Evolutionary conservation across 2,797 vertebrate genomes (phyloP), one percentile per base, ranked within the genome.

Genomic region (Pelochelys cantorii): DNA sequence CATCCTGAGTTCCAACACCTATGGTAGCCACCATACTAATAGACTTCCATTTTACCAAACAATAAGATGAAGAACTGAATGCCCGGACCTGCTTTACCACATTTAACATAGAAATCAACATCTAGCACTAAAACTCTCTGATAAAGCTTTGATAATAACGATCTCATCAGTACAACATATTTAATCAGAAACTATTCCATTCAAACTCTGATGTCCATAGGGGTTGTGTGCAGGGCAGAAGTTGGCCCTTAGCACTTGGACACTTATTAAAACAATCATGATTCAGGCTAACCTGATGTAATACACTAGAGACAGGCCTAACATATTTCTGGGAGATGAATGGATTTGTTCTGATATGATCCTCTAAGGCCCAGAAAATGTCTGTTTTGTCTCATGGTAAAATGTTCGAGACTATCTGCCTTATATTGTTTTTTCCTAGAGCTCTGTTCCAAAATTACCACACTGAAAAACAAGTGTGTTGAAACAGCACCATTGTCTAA

Each of bases 351-450:
- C 5, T 78, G 52, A 88, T 54, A 57, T 7, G 5, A 25, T 87
- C n/a, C 34, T 2, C n/a, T 31, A 27, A 25, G 81, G 20, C n/a
- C 88, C 62, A 22, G 42, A 84, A 62, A 57, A 15, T 2, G 23
- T 37, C 81, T 82, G 82, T 25, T 82, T 75, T 55, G 2, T 48
- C 55, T 42, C 71, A 85, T 1, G 8, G 10, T 1, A 25, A 18
- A 54, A n/a, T 0, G 0, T 34, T 90, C 84, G 2, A 15, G 54
- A 23, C 3, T 57, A 17, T 53, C 23, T 42, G 17, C 0, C 42
- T 3, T 85, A 5, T 10, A 31, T 56, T 80, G 53, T 60, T 71
- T 54, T 82, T 55, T 59, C 12, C 59, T 9, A 1, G 3, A 34
- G 65, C 3, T 83, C 79, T 55, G 59, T 68, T 71, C 54, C 57